Base-by-base conservation (phyloP, 2,113 vertebrate genomes). In the Lepisosteus osseus region DNA sequence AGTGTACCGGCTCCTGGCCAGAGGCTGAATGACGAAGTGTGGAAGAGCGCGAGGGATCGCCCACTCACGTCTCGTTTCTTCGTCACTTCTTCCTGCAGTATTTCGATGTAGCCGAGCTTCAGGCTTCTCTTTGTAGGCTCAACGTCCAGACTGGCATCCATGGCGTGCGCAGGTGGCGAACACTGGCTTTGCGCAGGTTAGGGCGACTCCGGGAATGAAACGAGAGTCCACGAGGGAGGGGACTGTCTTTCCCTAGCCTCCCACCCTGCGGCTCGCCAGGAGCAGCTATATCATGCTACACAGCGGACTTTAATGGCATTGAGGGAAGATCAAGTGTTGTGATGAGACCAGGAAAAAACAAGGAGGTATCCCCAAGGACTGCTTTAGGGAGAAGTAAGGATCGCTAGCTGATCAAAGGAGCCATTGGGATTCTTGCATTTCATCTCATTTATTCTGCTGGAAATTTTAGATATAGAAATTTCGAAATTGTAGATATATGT, bases 11-110 rank as follows among this genome's bases (percentile, higher is more conserved):
- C 9, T 73, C 14, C 13, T 41, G 59, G 59, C 43, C n/a, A 69
- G 55, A 69, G 59, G n/a, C 7, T 54, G 43, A 55, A 14, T 14
- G 40, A 40, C 1, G n/a, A 1, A 68, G 42, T 41, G 15, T 51
- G 3, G 17, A 42, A 8, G 41, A 74, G 44, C 67, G 64, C 56
- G 2, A 3, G 2, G 44, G 4, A 54, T 70, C 59, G 12, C 2
- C 2, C n/a, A 90, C 90, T 82, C 72, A 86, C 83, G 3, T 76
- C 65, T 69, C 71, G 76, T 3, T 72, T 89, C 75, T 77, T 89
- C 67, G 74, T 79, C 55, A 89, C 77, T 43, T 86, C 81, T 57
- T 86, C 81, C 80, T 88, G 82, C 13, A 90, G 81, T 55, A 88
- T 83, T 79, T 90, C 73, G 67, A 86, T 84, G 73, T 88, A 90